Percentiles rank a stretch among this genome's conserved stretches.
Evolutionary conservation across 2,797 vertebrate genomes (phyloP).

Genomic region (Leptoclinus maculatus): DNA sequence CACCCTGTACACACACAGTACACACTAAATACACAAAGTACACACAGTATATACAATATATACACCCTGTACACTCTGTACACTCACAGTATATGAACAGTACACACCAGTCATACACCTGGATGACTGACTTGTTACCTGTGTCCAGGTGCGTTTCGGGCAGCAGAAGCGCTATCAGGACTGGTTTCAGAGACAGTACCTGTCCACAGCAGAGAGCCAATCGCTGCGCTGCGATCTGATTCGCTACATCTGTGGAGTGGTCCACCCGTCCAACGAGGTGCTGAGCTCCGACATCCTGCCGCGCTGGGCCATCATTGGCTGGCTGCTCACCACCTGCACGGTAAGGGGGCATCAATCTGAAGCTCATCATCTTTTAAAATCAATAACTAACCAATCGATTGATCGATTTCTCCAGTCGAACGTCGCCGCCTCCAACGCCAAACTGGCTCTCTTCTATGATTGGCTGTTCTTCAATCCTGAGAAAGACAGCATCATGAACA

Average conservation of each 20-base stretch:
- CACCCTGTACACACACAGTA: background rate
- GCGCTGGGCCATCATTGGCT: conserved; percentile 98
- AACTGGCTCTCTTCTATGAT: conserved; percentile 96
- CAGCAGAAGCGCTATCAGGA: conserved; percentile 98
- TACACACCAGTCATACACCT: background rate
- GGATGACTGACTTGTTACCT: background rate
- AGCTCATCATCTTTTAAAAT: background rate
- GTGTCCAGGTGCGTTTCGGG: conserved; percentile 91
- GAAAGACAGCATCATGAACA: conserved; percentile 99
- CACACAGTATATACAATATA: no score
- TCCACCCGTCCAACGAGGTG: conserved; percentile 97
- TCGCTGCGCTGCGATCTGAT: conserved; percentile 97
- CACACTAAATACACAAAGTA: background rate
- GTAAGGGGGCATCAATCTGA: conserved; percentile 72
- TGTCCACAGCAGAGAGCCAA: conserved; percentile 95
- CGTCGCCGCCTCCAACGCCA: conserved; percentile 96
- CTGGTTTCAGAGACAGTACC: conserved; percentile 97
- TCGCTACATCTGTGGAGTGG: conserved; percentile 97
- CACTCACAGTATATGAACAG: background rate
- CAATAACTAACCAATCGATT: background rate
- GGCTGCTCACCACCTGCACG: conserved; percentile 97
- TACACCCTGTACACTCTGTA: no score
- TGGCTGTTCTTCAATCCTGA: conserved; percentile 99
- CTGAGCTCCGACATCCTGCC: conserved; percentile 97
- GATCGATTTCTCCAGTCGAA: conserved; percentile 86